Evolutionary conservation across 2,797 vertebrate species (phyloP), one percentile per base, ranked within the genome.

Genomic region (Balearica regulorum): DNA sequence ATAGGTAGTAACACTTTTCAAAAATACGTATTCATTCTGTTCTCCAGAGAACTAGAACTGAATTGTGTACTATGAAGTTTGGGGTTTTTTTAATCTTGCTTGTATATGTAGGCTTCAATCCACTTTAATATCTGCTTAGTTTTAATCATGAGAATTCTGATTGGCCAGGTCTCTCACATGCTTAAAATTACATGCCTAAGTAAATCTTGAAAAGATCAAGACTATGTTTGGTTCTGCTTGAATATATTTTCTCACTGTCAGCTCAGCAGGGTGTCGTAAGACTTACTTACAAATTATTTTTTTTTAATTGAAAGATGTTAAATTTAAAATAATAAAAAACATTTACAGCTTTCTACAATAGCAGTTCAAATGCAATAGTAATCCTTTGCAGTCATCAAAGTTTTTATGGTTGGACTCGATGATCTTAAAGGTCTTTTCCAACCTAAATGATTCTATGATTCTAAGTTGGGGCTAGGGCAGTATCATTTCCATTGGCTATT

Each of bases 401-500:
- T 54, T 80, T 70, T 83, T 72, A 62, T 0, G 0, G n/a, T 44
- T 46, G 29, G 68, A 87, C 35, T 86, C 0, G 0, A 22, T n/a
- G 44, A 89, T 21, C 48, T 46, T 66, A 51, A 77, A 83, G 58
- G 35, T 37, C 66, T 60, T 69, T 85, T 68, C 49, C 35, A 75
- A 12, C 7, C 24, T 28, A 53, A 53, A 53, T 53, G 26, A 53
- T 26, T 51, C 49, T 51, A 51, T 77, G 13, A 72, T n/a, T 83
- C 35, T 31, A 66, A 48, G 13, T 3, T 26, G 15, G 14, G 5
- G 4, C 20, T 57, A 81, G 22, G 16, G 54, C 49, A 79, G 33
- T 20, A 69, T 21, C 3, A 77, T 33, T 39, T 51, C 33, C 35
- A 41, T 62, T 39, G 13, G 44, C 4, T 69, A n/a, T 37, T 88